Percentiles rank a stretch among this genome's conserved stretches.
Evolutionary conservation across 35 echinoderm and acorn worm genomes (phyloP).

Genomic region (Apostichopus japonicus): DNA sequence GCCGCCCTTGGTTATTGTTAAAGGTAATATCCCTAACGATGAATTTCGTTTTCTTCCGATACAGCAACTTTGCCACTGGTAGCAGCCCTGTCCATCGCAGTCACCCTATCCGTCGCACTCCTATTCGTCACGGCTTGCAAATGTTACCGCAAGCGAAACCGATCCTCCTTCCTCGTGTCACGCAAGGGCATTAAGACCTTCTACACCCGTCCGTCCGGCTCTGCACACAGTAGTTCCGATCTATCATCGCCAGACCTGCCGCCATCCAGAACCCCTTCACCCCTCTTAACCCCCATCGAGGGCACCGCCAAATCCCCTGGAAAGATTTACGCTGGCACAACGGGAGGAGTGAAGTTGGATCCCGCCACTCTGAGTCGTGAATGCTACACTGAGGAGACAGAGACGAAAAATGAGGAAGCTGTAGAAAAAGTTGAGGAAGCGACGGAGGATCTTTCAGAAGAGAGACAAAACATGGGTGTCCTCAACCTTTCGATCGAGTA

Average conservation of each 20-base stretch:
- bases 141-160: conserved; percentile 72
- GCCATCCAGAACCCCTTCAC: conserved; percentile 72
- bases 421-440: conserved; percentile 66
- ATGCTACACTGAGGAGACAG: conserved; percentile 87
- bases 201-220: conserved; percentile 73
- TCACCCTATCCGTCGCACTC: conserved; percentile 65
- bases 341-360: conserved; percentile 72
- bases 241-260: conserved; percentile 87
- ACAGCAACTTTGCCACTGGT: conserved; percentile 75
- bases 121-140: conserved; percentile 83
- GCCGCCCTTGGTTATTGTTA: too few relatives aligned
- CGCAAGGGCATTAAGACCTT: conserved; percentile 73
- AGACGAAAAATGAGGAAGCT: conserved; percentile 67
- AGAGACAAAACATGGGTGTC: conserved; percentile 71
- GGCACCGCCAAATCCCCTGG: conserved; percentile 67
- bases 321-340: conserved; percentile 72
- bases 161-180: conserved; percentile 72
- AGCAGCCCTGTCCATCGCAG: conserved; percentile 74
- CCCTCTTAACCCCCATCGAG: conserved; percentile 75
- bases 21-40: too few relatives aligned
- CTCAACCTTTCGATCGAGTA: conserved; percentile 93
- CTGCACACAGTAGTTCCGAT: conserved; percentile 86
- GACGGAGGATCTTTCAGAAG: conserved; percentile 14
- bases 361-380: conserved; percentile 82
- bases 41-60: too few relatives aligned